Evolutionary conservation across 2,888 invertebrate species (phyloP).

Genomic region (Mythimna ferrago): DNA sequence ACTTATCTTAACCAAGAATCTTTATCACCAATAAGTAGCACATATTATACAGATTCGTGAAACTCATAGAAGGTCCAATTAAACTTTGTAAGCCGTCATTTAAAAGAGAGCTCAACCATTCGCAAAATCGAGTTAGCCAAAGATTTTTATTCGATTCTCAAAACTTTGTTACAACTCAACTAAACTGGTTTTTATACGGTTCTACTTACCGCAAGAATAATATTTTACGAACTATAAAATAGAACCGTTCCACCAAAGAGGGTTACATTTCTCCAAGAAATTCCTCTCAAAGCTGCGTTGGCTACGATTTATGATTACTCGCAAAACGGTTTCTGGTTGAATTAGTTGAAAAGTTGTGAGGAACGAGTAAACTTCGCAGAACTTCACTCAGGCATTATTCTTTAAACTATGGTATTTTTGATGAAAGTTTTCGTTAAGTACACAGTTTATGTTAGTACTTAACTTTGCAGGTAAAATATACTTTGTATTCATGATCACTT

Average conservation of each 20-base stretch:
- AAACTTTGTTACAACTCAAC: slow-evolving; percentile 39
- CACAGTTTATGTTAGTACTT: slow-evolving; percentile 8
- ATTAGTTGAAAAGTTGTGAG: slow-evolving; percentile 83
- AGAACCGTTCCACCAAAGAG: slow-evolving; percentile 50
- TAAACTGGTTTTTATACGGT: slow-evolving; percentile 29
- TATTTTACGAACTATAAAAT: slow-evolving; percentile 68
- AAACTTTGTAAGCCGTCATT: background rate
- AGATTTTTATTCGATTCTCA: slow-evolving; percentile 29
- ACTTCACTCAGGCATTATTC: slow-evolving; percentile 60
- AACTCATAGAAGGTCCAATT: too few species aligned
- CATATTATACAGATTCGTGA: too few species aligned
- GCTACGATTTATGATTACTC: slow-evolving; percentile 82
- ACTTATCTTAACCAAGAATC: too few species aligned
- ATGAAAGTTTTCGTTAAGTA: slow-evolving; percentile 31
- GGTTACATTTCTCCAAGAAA: slow-evolving; percentile 57
- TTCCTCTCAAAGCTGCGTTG: slow-evolving; percentile 61
- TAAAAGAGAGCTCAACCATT: slow-evolving; percentile 26
- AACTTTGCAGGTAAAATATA: slow-evolving; percentile 16
- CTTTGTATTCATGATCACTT: slow-evolving; percentile 4
- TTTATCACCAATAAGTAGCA: too few species aligned
- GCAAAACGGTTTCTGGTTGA: slow-evolving; percentile 81
- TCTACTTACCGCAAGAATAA: slow-evolving; percentile 49
- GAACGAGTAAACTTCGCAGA: slow-evolving; percentile 75
- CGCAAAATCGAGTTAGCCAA: slow-evolving; percentile 35
- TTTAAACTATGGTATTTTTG: slow-evolving; percentile 49